These are phyloP conservation scores for Dufourea novaeangliae DNA, from an alignment of 1,140 invertebrate genomes.

Conservation along the genomic window DNA sequence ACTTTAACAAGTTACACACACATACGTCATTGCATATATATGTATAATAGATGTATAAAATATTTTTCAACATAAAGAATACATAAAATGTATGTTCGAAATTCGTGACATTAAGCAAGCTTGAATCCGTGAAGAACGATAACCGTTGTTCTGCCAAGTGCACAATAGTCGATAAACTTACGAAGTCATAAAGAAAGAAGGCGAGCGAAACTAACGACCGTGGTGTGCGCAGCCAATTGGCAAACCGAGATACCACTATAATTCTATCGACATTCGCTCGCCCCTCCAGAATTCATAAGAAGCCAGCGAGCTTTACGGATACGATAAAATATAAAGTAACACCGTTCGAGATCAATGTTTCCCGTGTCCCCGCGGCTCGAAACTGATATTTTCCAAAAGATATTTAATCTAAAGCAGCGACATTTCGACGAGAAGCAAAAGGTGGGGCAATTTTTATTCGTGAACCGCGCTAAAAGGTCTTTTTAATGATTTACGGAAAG, in stretches of 20 bases:
- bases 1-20: neutral
- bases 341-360: neutral
- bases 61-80: too few relatives aligned
- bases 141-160: neutral
- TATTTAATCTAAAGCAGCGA: neutral
- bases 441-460: constrained; percentile 21
- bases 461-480: constrained; percentile 58
- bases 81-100: too few relatives aligned
- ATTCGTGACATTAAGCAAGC: neutral
- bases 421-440: neutral
- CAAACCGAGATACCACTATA: constrained; percentile 7
- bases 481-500: constrained; percentile 68
- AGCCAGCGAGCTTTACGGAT: neutral
- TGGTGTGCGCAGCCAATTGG: constrained; percentile 38
- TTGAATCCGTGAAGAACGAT: constrained; percentile 6
- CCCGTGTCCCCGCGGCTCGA: neutral
- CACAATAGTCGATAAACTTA: constrained; percentile 41
- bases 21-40: too few relatives aligned
- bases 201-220: constrained; percentile 52
- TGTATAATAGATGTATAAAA: too few relatives aligned
- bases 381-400: neutral
- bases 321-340: neutral
- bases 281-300: neutral
- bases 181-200: constrained; percentile 58
- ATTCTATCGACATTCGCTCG: constrained; percentile 10